Base-by-base conservation (phyloP, 2,797 vertebrate genomes). In the Microtus obscurus region DNA sequence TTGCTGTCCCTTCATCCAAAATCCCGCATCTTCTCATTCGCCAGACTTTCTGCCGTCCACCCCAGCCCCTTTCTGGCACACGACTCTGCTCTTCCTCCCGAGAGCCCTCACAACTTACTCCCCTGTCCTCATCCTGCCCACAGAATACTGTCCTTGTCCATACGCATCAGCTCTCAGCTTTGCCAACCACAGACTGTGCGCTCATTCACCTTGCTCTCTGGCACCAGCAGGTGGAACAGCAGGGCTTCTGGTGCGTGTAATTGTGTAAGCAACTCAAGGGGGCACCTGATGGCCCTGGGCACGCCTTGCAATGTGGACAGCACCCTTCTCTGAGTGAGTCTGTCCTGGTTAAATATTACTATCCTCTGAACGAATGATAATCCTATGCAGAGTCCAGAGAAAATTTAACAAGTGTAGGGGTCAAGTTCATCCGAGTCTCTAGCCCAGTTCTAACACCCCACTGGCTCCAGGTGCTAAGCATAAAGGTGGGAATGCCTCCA, bases 261-360 rank as follows among this genome's bases (percentile, higher is more conserved):
- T 86, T 0, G 1, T 21, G 34, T 21, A 25, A n/a, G 53, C 65
- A 59, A 43, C 78, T 78, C 81, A 34, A 61, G 37, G 73, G 59
- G 37, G 63, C 34, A 48, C 48, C 45, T 10, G 16, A n/a, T 40
- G 86, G 76, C 31, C 76, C 0, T 0, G 61, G 59, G 40, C 88
- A 69, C 31, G 6, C 43, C 80, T 88, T 74, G 61, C 34, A 71
- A 71, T 31, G 82, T n/a, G 19, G 31, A 53, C 0, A 1, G 53
- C 11, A 21, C 69, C 87, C 82, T 87, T 93, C 69, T 88, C 93
- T 56, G 23, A 88, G 74, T 31, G 53, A 61, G n/a, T 93, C 61
- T 89, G 43, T 83, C 63, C 86, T 89, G 34, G 81, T 90, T 94
- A 93, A 94, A 94, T 71, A 96, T 94, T 94, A 96, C 82, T 25